A percentile compares a stretch with the other conserved stretches of the same genome.
Conservation (phyloP, 2,113 vertebrate species). For the Callipepla squamata region DNA sequence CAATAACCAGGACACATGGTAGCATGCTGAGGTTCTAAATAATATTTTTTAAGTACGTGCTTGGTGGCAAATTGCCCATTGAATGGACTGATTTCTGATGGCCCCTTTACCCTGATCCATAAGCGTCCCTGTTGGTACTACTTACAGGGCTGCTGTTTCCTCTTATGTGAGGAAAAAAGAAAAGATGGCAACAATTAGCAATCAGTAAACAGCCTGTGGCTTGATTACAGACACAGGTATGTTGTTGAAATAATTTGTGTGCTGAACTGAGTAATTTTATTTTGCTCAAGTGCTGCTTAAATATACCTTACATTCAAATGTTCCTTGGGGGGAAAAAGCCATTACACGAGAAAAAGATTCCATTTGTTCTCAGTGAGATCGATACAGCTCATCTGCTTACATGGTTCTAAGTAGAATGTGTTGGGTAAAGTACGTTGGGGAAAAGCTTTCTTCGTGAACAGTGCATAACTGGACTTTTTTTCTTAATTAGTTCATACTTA, state of each 20-base stretch:
- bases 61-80: not conserved
- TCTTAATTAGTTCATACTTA: slow-evolving; percentile 10
- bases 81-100: not conserved
- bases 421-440: not conserved
- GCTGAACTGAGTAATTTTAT: not conserved
- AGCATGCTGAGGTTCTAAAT: not conserved
- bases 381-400: slow-evolving; percentile 3
- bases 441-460: not conserved
- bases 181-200: not conserved
- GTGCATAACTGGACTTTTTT: not conserved
- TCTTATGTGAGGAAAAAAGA: not conserved
- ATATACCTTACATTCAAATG: not conserved
- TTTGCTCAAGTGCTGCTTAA: slow-evolving; percentile 5
- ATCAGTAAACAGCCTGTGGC: slow-evolving; percentile 2
- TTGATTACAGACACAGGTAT: not conserved
- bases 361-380: not conserved
- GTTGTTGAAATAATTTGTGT: not conserved
- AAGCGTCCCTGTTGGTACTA: not conserved
- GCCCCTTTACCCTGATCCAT: not conserved
- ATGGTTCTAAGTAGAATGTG: not conserved
- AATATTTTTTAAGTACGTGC: not conserved
- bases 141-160: not conserved
- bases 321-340: not conserved
- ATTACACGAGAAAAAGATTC: not conserved
- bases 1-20: not conserved